Conservation (phyloP, 2,888 invertebrate genomes). For the Clitarchus hookeri region DNA sequence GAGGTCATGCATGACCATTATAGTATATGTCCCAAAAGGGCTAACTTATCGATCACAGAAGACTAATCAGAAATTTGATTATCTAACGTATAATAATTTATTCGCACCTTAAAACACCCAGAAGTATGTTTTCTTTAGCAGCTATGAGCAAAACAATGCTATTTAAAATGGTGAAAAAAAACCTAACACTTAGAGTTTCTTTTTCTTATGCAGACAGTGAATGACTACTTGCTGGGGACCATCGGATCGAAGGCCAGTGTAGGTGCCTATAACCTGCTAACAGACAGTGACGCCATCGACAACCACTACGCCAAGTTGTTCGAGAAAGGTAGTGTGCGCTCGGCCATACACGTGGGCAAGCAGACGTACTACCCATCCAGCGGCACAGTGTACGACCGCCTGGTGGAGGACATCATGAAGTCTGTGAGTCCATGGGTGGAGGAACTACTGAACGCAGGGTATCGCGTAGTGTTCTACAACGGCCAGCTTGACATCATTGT, state of each 20-base stretch:
- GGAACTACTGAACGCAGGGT: constrained; percentile 57
- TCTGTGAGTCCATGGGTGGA: constrained; percentile 63
- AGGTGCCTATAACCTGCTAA: constrained; percentile 59
- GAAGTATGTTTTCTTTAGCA: no score
- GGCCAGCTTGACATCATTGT: constrained; percentile 57
- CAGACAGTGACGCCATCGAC: constrained; percentile 48
- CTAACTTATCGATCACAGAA: no score
- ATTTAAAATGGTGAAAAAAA: no score
- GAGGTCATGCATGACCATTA: no score
- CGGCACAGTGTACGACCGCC: constrained; percentile 58
- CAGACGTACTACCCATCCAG: constrained; percentile 49
- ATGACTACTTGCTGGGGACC: constrained; percentile 21
- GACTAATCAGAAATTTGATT: no score
- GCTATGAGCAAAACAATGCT: no score
- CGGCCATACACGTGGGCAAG: constrained; percentile 61
- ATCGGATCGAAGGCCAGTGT: constrained; percentile 51
- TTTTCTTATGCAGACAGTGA: constrained; percentile 27
- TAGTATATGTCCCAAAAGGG: no score
- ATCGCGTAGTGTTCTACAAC: constrained; percentile 53
- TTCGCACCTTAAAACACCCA: no score
- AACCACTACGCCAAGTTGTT: constrained; percentile 50
- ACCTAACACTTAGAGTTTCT: no score
- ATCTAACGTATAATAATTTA: no score
- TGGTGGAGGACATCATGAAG: constrained; percentile 61
- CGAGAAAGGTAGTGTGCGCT: constrained; percentile 56